Evolutionary conservation across 92 coral and sea anemone species (phyloP).

Genomic region (Paramuricea clavata): DNA sequence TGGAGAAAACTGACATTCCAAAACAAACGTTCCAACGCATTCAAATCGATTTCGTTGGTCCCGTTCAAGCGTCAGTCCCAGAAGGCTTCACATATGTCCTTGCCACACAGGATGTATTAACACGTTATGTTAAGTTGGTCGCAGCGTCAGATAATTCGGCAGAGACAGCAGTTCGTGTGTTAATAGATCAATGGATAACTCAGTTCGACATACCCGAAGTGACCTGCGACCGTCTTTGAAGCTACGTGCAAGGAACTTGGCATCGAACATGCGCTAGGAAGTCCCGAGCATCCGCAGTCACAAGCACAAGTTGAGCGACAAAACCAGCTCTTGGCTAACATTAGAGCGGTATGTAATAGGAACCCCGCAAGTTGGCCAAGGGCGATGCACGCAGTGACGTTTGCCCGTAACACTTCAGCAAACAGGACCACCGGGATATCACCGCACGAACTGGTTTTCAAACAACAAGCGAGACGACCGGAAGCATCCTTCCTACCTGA

Average conservation of each 20-base stretch:
- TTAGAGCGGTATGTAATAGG: too few species aligned
- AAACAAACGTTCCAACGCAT: conserved; percentile 32
- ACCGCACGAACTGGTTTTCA: conserved; percentile 1
- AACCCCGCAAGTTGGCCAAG: too few species aligned
- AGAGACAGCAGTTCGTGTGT: not conserved
- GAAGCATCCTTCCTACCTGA: not conserved
- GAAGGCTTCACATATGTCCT: conserved; percentile 36
- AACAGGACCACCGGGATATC: conserved; percentile 3
- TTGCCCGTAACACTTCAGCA: not conserved
- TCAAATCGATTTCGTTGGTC: conserved; percentile 30
- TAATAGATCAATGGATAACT: conserved; percentile 10
- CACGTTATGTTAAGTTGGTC: conserved; percentile 17
- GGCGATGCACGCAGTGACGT: not conserved
- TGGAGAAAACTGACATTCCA: conserved; percentile 9
- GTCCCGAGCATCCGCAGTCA: too few species aligned
- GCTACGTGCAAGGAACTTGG: too few species aligned
- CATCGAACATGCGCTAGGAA: too few species aligned
- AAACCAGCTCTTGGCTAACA: too few species aligned
- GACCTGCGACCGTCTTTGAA: too few species aligned
- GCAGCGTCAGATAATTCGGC: conserved; percentile 9
- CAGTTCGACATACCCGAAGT: not conserved
- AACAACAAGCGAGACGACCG: not conserved
- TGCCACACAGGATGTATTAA: conserved; percentile 16
- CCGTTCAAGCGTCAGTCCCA: conserved; percentile 19
- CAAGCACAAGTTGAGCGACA: too few species aligned